Evolutionary conservation across 2,888 invertebrate species (phyloP).

Genomic region (Chrysolina americana): DNA sequence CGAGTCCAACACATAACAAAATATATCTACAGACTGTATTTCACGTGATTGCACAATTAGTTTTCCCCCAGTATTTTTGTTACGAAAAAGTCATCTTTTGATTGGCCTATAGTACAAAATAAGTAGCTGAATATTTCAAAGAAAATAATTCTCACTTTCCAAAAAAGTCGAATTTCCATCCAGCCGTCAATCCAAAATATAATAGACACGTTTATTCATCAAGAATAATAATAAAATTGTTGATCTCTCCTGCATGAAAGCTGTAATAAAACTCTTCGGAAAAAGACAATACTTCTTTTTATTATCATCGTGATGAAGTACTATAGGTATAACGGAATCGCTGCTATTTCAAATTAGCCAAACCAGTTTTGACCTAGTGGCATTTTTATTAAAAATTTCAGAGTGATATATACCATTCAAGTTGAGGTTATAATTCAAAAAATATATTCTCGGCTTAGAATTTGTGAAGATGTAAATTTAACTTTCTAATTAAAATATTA

Average conservation of each 20-base stretch:
- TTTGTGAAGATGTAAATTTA: slow-evolving; percentile 43
- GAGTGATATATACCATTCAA: slow-evolving; percentile 42
- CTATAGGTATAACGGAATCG: slow-evolving; percentile 27
- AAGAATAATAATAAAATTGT: background rate
- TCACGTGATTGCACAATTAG: no score
- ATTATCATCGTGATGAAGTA: slow-evolving; percentile 34
- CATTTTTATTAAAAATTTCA: slow-evolving; percentile 44
- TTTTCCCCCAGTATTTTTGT: no score
- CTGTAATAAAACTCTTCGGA: background rate
- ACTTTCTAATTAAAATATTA: slow-evolving; percentile 44
- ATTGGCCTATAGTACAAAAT: no score
- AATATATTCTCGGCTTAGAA: slow-evolving; percentile 41
- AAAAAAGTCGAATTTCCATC: no score
- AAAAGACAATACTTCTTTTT: slow-evolving; percentile 21
- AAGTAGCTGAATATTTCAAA: no score
- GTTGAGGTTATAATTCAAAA: slow-evolving; percentile 41
- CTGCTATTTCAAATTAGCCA: slow-evolving; percentile 38
- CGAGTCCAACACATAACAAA: no score
- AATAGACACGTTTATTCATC: no score
- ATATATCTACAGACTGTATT: no score
- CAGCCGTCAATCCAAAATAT: no score
- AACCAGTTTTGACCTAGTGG: slow-evolving; percentile 36
- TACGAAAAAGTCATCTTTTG: no score
- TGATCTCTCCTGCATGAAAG: background rate
- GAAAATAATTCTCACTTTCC: no score